Conservation (phyloP, 2,797 vertebrate species). For the Halcyon leucocephala region DNA sequence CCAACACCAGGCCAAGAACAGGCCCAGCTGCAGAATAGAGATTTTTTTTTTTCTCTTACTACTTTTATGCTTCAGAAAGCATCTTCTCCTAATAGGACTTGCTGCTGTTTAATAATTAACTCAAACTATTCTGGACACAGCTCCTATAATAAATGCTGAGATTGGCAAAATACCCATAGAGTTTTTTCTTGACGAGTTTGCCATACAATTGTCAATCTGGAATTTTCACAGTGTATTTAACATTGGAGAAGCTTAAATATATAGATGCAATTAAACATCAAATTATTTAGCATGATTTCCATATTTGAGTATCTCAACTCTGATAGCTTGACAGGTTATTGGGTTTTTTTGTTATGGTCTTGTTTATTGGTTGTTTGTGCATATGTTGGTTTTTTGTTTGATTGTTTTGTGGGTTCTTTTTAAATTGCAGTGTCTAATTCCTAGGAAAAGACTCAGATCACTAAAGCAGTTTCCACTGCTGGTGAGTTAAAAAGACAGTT, state of each 20-base stretch:
- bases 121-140: not conserved
- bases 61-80: not conserved
- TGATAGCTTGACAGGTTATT: not conserved
- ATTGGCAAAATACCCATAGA: not conserved
- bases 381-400: not conserved
- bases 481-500: not conserved
- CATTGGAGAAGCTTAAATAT: not conserved
- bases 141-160: not conserved
- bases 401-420: not conserved
- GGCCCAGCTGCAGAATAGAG: not conserved
- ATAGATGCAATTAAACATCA: not conserved
- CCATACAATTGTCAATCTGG: not conserved
- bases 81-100: not conserved
- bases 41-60: not conserved
- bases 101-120: not conserved
- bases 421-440: not conserved
- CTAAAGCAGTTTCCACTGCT: not conserved
- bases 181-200: not conserved
- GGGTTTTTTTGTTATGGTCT: not conserved
- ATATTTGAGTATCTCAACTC: not conserved
- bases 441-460: not conserved
- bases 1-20: not conserved
- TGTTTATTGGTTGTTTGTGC: not conserved
- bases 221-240: not conserved
- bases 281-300: not conserved